Conservation (phyloP, 2,113 vertebrate genomes). For the Bubo scandiacus region DNA sequence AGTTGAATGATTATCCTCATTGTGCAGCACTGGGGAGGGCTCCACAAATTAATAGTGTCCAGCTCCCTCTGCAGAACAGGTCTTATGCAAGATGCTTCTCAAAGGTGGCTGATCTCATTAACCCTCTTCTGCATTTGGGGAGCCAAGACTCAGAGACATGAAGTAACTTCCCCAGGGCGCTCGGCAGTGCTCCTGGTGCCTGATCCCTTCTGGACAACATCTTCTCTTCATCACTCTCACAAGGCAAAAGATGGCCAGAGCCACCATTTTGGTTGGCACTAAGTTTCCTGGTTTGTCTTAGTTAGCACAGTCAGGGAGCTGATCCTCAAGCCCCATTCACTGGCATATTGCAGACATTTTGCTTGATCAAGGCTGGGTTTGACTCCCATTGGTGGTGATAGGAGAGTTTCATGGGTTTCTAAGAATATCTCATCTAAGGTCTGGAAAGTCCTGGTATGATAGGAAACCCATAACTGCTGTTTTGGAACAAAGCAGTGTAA, state of each 20-base stretch:
- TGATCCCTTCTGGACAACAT: not conserved
- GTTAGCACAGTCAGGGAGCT: not conserved
- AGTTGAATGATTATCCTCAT: not conserved
- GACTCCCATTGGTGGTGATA: not conserved
- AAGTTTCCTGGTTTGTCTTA: not conserved
- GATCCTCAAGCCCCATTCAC: not conserved
- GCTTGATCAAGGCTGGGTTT: not conserved
- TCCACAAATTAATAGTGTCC: not conserved
- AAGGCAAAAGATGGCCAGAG: not conserved
- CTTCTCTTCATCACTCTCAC: not conserved
- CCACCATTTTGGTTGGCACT: not conserved
- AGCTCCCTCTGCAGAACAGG: not conserved
- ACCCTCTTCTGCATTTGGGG: not conserved
- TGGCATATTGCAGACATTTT: not conserved
- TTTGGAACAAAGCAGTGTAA: not conserved
- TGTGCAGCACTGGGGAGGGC: not conserved
- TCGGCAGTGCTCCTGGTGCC: not conserved
- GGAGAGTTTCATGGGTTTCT: not conserved
- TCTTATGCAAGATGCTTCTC: not conserved
- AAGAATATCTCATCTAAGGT: not conserved
- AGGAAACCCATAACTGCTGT: not conserved
- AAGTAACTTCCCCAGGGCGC: not conserved
- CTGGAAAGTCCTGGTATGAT: not conserved
- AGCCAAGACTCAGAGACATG: not conserved
- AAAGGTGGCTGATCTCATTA: not conserved